Evolutionary conservation across 2,797 vertebrate genomes (phyloP).

Genomic region (Synaphobranchus kaupii): DNA sequence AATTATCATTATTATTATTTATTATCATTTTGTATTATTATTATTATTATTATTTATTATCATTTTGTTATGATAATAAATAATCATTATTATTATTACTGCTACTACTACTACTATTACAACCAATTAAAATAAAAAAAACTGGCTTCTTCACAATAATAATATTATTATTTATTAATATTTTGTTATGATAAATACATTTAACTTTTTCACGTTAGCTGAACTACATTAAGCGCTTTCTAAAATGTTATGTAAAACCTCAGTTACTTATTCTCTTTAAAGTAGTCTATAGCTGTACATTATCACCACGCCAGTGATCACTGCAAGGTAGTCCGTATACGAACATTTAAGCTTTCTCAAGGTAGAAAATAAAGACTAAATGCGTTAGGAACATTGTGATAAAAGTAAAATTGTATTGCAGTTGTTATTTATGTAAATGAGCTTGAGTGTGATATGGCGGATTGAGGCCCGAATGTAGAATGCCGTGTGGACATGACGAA

Average conservation of each 20-base stretch:
- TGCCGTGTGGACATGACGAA: slow-evolving; percentile 42
- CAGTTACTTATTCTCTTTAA: background rate
- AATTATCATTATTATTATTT: background rate
- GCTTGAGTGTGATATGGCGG: slow-evolving; percentile 12
- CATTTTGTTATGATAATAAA: no score
- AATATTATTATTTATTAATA: background rate
- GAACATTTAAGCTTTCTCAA: background rate
- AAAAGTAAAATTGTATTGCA: background rate
- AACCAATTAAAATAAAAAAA: no score
- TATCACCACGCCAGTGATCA: background rate
- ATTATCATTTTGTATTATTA: no score
- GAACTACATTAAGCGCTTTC: background rate
- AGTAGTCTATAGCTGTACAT: background rate
- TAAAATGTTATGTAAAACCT: background rate
- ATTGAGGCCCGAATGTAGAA: slow-evolving; percentile 18
- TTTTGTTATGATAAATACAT: background rate
- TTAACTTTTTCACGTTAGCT: background rate
- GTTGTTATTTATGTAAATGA: background rate
- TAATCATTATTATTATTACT: no score
- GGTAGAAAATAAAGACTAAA: background rate
- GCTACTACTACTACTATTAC: no score
- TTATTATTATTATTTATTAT: no score
- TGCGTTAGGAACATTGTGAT: background rate
- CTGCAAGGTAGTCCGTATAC: background rate
- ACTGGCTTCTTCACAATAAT: no score